These are phyloP conservation scores for Heliconius ethilla DNA, from an alignment of 2,888 invertebrate genomes.

Conservation along the genomic window DNA sequence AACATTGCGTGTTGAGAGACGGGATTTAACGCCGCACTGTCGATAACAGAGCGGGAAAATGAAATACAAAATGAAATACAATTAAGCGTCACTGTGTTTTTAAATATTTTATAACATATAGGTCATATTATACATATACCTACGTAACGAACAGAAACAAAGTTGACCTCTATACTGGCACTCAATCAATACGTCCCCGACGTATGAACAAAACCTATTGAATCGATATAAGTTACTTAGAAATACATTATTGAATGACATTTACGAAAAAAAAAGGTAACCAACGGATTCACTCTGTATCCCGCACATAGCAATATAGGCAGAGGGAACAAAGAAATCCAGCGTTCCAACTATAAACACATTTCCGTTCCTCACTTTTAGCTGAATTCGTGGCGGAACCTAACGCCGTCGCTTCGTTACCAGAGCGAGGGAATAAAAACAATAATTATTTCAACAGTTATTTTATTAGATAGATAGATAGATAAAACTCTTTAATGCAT, in stretches of 20 bases:
- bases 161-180: conserved; percentile 7
- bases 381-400: no score
- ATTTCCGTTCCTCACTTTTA: neutral
- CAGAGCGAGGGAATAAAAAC: neutral
- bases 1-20: no score
- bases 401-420: no score
- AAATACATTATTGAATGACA: neutral
- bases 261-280: no score
- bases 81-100: neutral
- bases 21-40: no score
- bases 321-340: neutral
- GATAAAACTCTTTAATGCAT: no score
- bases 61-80: no score
- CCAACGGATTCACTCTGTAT: neutral
- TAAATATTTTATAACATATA: neutral
- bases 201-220: conserved; percentile 1
- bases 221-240: neutral
- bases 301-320: neutral
- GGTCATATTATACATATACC: neutral
- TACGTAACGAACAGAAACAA: neutral
- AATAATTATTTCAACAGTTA: neutral
- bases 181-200: conserved; percentile 10
- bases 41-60: no score
- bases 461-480: no score
- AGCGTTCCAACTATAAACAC: no score